These are phyloP conservation scores for Achroia grisella DNA, from an alignment of 1,140 invertebrate genomes.

Conservation along the genomic window DNA sequence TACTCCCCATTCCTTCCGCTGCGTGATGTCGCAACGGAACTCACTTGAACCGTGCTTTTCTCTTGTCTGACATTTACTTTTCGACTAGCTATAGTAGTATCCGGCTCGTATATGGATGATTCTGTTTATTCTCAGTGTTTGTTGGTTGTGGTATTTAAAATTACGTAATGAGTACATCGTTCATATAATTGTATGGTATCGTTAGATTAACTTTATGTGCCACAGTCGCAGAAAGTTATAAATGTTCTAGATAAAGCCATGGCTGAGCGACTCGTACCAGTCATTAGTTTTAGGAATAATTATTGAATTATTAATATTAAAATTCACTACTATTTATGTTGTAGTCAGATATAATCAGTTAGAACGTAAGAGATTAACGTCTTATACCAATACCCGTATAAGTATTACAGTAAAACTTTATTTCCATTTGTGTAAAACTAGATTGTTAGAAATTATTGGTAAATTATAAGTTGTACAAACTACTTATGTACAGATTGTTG, in stretches of 20 bases:
- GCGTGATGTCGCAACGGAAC: too few species aligned
- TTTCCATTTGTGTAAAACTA: constrained; percentile 66
- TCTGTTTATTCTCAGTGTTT: constrained; percentile 33
- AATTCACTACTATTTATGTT: constrained; percentile 60
- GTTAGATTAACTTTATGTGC: constrained; percentile 33
- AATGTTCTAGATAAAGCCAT: constrained; percentile 44
- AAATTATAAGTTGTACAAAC: constrained; percentile 67
- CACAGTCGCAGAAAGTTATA: constrained; percentile 42
- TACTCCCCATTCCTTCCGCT: too few species aligned
- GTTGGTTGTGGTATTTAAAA: constrained; percentile 18
- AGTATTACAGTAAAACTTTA: constrained; percentile 63
- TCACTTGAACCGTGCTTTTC: too few species aligned
- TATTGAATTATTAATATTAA: constrained; percentile 21
- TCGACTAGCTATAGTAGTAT: constrained; percentile 15
- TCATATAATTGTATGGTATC: constrained; percentile 22
- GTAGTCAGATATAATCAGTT: constrained; percentile 39
- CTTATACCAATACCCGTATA: constrained; percentile 66
- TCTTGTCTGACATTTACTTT: constrained; percentile 6
- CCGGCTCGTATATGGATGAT: constrained; percentile 23
- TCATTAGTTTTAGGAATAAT: constrained; percentile 55
- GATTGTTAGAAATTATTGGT: constrained; percentile 45
- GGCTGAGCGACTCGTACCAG: constrained; percentile 60
- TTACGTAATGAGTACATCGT: constrained; percentile 28
- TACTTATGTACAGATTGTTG: constrained; percentile 67
- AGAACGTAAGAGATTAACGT: constrained; percentile 59